Conservation (phyloP, 2,888 invertebrate species). For the Scaptomyza tumidula region DNA sequence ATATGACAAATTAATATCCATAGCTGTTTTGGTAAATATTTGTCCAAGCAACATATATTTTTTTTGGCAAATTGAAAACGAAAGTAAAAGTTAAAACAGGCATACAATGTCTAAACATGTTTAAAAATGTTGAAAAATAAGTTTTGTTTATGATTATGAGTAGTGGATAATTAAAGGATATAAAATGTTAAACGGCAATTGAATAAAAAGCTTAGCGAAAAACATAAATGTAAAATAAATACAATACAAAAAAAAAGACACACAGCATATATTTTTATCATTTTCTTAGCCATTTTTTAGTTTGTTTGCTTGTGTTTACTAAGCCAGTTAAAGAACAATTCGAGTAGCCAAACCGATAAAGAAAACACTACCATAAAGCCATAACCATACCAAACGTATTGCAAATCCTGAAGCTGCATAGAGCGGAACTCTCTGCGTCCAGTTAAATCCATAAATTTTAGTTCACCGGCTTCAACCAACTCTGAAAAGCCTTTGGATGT, state of each 20-base stretch:
- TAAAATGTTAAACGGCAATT: no score
- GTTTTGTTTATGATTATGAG: no score
- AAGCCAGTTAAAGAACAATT: constrained; percentile 34
- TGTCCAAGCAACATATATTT: background rate
- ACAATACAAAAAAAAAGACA: no score
- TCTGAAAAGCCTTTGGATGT: constrained; percentile 62
- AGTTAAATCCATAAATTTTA: constrained; percentile 63
- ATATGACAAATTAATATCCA: constrained; percentile 51
- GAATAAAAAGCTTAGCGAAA: no score
- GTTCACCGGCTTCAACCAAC: constrained; percentile 62
- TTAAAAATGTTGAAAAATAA: no score
- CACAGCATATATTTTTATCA: no score
- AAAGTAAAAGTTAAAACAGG: background rate
- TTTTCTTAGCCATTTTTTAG: background rate
- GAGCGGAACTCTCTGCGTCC: constrained; percentile 55
- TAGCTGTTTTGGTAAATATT: constrained; percentile 1
- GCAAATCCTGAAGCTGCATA: constrained; percentile 72
- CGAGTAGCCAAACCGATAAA: constrained; percentile 53
- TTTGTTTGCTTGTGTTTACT: background rate
- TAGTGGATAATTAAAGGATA: no score
- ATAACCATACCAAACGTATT: constrained; percentile 73
- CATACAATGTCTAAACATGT: no score
- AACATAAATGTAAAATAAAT: no score
- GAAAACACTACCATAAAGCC: constrained; percentile 56
- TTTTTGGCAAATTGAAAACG: constrained; percentile 5